Conservation (phyloP, 2,113 vertebrate genomes). For the Himantopus leucocephalus region DNA sequence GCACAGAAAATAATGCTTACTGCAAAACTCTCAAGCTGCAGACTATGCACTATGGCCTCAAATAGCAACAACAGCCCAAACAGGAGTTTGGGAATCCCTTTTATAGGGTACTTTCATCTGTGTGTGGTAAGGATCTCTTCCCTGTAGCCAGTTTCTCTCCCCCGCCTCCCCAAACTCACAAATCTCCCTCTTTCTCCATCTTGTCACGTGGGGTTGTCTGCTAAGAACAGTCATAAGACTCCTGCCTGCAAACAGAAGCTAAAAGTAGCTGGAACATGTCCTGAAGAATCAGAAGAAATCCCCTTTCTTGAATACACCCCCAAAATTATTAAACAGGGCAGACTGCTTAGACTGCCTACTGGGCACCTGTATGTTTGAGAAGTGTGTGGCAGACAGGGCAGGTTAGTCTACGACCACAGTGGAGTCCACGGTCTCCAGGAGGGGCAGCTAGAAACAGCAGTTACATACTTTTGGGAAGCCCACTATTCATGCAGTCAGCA, state of each 20-base stretch:
- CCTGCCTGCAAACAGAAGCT: background rate
- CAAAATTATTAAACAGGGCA: background rate
- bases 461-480: background rate
- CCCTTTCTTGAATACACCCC: background rate
- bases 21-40: background rate
- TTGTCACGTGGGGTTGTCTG: background rate
- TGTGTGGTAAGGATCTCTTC: background rate
- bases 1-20: background rate
- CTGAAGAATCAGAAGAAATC: background rate
- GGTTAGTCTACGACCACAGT: rapidly evolving
- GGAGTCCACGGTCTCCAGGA: background rate
- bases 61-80: background rate
- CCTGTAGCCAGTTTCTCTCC: background rate
- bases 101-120: background rate
- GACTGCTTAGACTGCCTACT: background rate
- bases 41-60: background rate
- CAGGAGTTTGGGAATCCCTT: background rate
- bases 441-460: background rate
- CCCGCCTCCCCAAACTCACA: background rate
- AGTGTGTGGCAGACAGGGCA: background rate
- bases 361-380: background rate
- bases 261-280: background rate
- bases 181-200: background rate
- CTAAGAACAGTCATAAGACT: background rate
- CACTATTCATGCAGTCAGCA: background rate